phyloP scores from a whole-genome alignment of 2,888 invertebrate genomes.

The Oscheius myriophilus region DNA sequence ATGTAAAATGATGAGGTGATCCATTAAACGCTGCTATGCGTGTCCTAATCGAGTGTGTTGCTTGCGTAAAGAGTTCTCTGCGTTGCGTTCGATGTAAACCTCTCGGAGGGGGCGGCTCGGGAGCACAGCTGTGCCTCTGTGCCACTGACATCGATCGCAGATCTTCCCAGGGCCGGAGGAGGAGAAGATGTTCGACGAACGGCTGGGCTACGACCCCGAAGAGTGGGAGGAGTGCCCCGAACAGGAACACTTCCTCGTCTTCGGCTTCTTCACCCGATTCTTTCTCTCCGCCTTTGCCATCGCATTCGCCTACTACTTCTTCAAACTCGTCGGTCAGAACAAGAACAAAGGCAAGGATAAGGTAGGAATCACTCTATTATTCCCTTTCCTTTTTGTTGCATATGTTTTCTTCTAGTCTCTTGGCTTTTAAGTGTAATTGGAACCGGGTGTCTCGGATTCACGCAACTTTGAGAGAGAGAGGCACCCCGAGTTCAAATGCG shows the following conservation, averaged over 20 bases:
- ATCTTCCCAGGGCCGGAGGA: not conserved
- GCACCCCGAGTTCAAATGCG: too few species aligned
- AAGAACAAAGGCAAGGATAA: conserved; percentile 51
- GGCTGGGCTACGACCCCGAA: conserved; percentile 65
- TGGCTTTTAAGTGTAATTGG: too few species aligned
- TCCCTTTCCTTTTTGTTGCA: too few species aligned
- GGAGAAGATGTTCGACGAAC: conserved; percentile 57
- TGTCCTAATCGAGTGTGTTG: too few species aligned
- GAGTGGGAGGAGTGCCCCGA: conserved; percentile 69
- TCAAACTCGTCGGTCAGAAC: conserved; percentile 62
- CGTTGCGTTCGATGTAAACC: conserved; percentile 8
- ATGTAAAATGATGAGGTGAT: too few species aligned
- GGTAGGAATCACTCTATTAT: not conserved
- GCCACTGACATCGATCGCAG: conserved; percentile 20
- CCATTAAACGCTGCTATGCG: too few species aligned
- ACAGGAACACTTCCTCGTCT: conserved; percentile 64
- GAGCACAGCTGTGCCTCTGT: conserved; percentile 25
- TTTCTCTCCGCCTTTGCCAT: conserved; percentile 60
- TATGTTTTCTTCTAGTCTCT: too few species aligned
- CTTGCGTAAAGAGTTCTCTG: too few species aligned
- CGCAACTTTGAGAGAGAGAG: too few species aligned
- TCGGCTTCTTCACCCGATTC: conserved; percentile 54
- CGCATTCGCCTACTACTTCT: conserved; percentile 62
- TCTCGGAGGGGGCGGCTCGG: conserved; percentile 13
- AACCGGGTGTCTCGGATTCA: too few species aligned